A percentile compares a stretch with the other conserved stretches of the same genome.
Conservation (phyloP, 2,888 invertebrate species). For the Sphaeridia pumilis region DNA sequence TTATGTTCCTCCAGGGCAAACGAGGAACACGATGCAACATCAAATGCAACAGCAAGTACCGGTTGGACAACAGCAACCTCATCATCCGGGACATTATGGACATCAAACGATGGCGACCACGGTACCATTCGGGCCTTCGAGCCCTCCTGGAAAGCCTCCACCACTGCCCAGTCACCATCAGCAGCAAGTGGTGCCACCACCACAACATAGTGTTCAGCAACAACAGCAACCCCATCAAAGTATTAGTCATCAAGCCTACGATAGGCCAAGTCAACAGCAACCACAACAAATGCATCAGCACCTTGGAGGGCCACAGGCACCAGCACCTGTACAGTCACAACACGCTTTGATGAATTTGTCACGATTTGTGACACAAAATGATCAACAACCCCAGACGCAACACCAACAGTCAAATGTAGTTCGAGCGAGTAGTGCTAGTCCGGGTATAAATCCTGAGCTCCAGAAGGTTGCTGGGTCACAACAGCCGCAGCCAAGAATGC, state of each 20-base stretch:
- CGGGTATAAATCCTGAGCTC: background rate
- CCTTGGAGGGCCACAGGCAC: background rate
- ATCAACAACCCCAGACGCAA: background rate
- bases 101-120: too few relatives aligned
- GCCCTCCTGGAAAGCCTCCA: background rate
- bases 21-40: background rate
- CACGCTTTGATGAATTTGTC: constrained; percentile 32
- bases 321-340: background rate
- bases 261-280: background rate
- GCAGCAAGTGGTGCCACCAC: background rate
- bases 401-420: background rate
- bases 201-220: constrained; percentile 15
- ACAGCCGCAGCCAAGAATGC: background rate
- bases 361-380: constrained; percentile 25
- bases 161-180: background rate
- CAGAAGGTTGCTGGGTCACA: background rate
- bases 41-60: background rate
- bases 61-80: background rate
- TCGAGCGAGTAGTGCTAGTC: background rate
- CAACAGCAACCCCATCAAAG: constrained; percentile 18
- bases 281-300: constrained; percentile 8
- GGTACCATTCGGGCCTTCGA: too few relatives aligned
- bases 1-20: background rate
- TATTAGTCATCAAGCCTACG: background rate
- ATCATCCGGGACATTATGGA: constrained; percentile 2